Conservation (phyloP, 92 coral and sea anemone species). For the Scolanthus callimorphus region DNA sequence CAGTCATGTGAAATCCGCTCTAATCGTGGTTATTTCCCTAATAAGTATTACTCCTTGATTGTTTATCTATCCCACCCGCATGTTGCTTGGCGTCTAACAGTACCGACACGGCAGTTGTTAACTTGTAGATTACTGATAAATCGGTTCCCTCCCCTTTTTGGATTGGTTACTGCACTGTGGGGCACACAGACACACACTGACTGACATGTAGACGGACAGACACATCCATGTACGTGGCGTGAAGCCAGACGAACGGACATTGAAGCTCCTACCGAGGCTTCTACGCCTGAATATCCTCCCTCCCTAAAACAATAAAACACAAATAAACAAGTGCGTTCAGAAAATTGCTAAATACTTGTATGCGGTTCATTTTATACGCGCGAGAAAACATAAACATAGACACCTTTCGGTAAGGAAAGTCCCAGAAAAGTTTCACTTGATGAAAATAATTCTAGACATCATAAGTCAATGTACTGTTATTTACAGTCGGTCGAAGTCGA, state of each 20-base stretch:
- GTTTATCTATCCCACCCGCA: constrained; percentile 22
- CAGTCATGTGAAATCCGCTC: too few relatives aligned
- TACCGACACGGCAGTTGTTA: constrained; percentile 3
- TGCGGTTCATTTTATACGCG: too few relatives aligned
- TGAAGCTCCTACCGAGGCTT: constrained; percentile 33
- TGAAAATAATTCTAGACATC: too few relatives aligned
- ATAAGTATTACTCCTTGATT: constrained; percentile 4
- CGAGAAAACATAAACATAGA: too few relatives aligned
- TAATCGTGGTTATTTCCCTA: too few relatives aligned
- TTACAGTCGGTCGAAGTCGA: too few relatives aligned
- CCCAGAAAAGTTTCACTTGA: too few relatives aligned
- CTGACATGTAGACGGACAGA: constrained; percentile 38
- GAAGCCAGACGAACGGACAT: constrained; percentile 16
- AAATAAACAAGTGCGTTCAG: too few relatives aligned
- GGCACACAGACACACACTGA: constrained; percentile 41
- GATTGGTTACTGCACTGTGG: constrained; percentile 27
- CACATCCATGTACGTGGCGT: constrained; percentile 23
- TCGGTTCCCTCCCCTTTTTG: constrained; percentile 37
- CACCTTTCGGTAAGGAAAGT: too few relatives aligned
- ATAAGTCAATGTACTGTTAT: too few relatives aligned
- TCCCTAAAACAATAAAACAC: constrained; percentile 20
- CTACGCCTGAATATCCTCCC: constrained; percentile 37
- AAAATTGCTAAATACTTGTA: too few relatives aligned
- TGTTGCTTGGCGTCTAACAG: constrained; percentile 20
- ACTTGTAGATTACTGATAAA: constrained; percentile 6